Conservation (phyloP, 2,113 vertebrate genomes). For the Stegostoma tigrinum region DNA sequence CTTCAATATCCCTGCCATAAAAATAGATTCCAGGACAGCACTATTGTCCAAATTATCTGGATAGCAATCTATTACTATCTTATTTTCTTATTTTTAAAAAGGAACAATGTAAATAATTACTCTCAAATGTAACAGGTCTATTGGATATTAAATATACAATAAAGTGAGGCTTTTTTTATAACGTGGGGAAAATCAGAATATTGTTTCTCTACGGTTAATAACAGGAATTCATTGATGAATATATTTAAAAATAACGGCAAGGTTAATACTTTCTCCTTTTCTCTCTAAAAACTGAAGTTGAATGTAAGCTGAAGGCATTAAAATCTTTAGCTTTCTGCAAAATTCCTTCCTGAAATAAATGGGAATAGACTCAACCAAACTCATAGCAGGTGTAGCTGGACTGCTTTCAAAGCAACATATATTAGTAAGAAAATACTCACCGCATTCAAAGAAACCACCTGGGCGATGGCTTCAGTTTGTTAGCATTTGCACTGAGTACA, state of each 20-base stretch:
- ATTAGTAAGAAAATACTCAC: background rate
- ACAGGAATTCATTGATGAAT: background rate
- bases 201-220: background rate
- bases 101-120: background rate
- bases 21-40: background rate
- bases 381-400: background rate
- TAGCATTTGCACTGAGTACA: background rate
- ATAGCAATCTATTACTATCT: background rate
- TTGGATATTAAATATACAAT: background rate
- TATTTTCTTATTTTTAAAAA: background rate
- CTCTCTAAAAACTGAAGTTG: background rate
- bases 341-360: background rate
- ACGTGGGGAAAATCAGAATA: background rate
- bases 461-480: background rate
- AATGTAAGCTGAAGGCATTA: background rate
- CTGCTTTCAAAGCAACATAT: background rate
- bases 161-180: background rate
- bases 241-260: background rate
- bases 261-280: background rate
- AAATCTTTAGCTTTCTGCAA: background rate
- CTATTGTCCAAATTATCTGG: background rate
- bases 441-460: background rate
- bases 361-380: background rate
- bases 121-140: background rate
- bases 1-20: background rate